phyloP scores from a whole-genome alignment of 2,888 invertebrate species.

The Pristionchus maxplancki region DNA sequence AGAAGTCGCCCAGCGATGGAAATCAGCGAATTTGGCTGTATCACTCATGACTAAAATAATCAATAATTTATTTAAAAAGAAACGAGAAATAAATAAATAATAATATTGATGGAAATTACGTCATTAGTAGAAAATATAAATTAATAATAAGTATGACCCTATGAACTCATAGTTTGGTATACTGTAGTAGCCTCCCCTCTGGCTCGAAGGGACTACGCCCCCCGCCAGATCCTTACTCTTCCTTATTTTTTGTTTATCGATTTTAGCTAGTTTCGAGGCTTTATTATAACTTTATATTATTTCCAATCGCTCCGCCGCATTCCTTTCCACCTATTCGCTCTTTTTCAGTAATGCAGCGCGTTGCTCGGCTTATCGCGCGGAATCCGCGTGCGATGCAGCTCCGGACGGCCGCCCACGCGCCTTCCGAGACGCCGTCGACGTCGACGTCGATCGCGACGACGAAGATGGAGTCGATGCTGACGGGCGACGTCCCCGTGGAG shows the following conservation, averaged over 20 bases:
- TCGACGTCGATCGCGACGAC: slow-evolving; percentile 43
- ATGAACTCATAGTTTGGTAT: too few species aligned
- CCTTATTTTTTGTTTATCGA: not conserved
- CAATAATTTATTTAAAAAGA: not conserved
- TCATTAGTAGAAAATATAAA: not conserved
- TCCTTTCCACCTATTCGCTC: not conserved
- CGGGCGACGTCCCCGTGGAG: slow-evolving; percentile 64
- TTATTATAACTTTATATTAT: not conserved
- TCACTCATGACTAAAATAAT: too few species aligned
- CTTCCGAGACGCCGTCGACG: not conserved
- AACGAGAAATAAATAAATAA: not conserved
- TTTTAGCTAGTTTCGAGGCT: not conserved
- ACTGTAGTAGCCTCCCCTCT: not conserved
- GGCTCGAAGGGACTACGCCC: not conserved
- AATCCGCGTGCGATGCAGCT: not conserved
- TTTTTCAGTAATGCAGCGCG: slow-evolving; percentile 15
- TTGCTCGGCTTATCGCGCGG: slow-evolving; percentile 24
- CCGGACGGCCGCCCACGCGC: not conserved
- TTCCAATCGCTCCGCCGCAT: not conserved
- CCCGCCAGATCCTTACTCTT: slow-evolving; percentile 2
- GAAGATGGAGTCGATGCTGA: slow-evolving; percentile 50
- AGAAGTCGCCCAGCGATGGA: not conserved
- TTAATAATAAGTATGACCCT: not conserved
- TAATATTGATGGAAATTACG: not conserved
- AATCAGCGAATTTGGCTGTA: not conserved